phyloP scores from a whole-genome alignment of 2,113 vertebrate species.

The Cheirogaleus medius region DNA sequence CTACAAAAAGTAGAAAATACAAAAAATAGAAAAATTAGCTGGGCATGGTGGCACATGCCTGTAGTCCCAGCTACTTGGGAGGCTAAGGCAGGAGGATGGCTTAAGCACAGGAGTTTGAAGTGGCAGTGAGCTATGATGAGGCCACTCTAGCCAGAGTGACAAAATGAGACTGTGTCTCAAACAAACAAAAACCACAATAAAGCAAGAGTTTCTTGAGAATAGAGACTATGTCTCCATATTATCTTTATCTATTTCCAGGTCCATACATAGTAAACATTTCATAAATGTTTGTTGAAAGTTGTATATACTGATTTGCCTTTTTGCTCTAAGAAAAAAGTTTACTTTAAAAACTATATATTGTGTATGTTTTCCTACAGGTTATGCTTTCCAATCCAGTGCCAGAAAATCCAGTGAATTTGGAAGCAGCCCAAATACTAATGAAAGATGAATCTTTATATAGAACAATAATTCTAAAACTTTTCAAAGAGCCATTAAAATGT shows the following conservation, averaged over 20 bases:
- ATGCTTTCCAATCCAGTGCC: conserved; percentile 76
- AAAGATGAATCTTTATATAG: neutral
- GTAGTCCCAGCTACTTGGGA: too few species aligned
- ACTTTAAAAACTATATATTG: neutral
- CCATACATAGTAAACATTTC: neutral
- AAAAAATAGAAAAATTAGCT: too few species aligned
- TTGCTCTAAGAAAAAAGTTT: neutral
- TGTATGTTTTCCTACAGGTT: conserved; percentile 61
- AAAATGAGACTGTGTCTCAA: too few species aligned
- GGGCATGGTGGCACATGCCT: too few species aligned
- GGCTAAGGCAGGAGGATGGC: too few species aligned
- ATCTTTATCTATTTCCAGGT: neutral
- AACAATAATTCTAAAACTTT: conserved; percentile 29
- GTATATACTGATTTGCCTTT: neutral
- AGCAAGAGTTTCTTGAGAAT: neutral
- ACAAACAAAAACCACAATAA: neutral
- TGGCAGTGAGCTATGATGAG: too few species aligned
- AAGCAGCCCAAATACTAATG: conserved; percentile 52
- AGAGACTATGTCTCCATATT: neutral
- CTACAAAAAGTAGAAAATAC: too few species aligned
- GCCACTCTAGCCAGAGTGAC: too few species aligned
- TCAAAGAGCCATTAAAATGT: conserved; percentile 2
- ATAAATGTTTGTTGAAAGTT: neutral
- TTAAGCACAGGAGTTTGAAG: too few species aligned
- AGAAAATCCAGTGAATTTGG: conserved; percentile 69